Evolutionary conservation across 2,113 vertebrate genomes (phyloP).

Genomic region (Cavia aperea): DNA sequence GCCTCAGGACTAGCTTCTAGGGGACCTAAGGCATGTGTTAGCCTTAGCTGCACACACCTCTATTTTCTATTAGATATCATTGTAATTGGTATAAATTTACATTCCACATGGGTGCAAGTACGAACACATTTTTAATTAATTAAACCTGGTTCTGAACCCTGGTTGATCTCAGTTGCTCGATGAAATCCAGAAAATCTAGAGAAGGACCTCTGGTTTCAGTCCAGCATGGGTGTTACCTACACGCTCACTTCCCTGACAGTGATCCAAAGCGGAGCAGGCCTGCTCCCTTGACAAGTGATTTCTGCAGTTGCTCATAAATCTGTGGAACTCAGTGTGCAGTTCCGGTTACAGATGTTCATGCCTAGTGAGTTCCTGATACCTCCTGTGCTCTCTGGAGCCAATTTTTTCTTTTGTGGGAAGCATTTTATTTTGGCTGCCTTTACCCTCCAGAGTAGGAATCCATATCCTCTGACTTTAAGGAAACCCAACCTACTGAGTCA

Average conservation of each 20-base stretch:
- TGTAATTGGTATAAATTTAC: neutral
- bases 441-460: neutral
- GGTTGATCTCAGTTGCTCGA: neutral
- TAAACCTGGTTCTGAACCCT: neutral
- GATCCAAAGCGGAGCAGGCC: neutral
- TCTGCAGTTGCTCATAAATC: neutral
- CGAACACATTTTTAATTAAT: neutral
- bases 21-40: neutral
- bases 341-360: neutral
- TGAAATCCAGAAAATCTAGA: neutral
- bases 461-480: neutral
- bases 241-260: neutral
- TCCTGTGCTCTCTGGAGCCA: neutral
- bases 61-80: neutral
- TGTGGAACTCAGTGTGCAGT: neutral
- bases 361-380: neutral
- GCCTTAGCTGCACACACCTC: neutral
- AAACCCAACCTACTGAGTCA: neutral
- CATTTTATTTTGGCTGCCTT: neutral
- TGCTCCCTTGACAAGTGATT: neutral
- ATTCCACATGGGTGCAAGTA: neutral
- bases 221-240: neutral
- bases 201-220: neutral
- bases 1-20: neutral
- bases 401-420: neutral